Evolutionary conservation across 2,888 invertebrate genomes (phyloP).

Genomic region (Gnatocerus cornutus): DNA sequence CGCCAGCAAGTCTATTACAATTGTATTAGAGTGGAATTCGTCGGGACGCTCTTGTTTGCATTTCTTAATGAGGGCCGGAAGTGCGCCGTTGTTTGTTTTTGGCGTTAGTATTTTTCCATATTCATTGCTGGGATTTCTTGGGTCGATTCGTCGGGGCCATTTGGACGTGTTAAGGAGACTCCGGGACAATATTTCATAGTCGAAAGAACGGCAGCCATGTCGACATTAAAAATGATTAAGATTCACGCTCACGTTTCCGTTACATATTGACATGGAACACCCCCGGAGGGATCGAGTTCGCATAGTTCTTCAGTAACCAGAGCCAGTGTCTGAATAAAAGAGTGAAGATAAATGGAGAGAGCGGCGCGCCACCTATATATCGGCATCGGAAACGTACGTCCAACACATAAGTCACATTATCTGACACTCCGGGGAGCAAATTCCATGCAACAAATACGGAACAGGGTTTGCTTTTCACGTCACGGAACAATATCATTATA

Average conservation of each 20-base stretch:
- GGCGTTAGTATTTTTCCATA: constrained; percentile 28
- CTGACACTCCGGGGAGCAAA: constrained; percentile 48
- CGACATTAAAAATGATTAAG: constrained; percentile 56
- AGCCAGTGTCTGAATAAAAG: constrained; percentile 52
- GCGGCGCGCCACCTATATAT: constrained; percentile 52
- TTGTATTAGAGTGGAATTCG: background rate
- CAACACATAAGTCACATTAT: constrained; percentile 57
- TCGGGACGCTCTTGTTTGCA: constrained; percentile 44
- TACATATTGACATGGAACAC: constrained; percentile 59
- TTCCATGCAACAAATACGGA: constrained; percentile 51
- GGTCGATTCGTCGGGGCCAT: too few relatives aligned
- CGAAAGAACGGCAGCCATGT: constrained; percentile 15
- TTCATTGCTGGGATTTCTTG: constrained; percentile 14
- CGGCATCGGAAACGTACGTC: constrained; percentile 54
- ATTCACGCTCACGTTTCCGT: constrained; percentile 56
- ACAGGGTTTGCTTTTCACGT: constrained; percentile 60
- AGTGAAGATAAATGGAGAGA: constrained; percentile 49
- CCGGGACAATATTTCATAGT: constrained; percentile 24
- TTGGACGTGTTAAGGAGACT: constrained; percentile 28
- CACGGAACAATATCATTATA: constrained; percentile 66
- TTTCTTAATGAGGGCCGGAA: constrained; percentile 51
- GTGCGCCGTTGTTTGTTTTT: constrained; percentile 27
- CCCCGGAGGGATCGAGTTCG: constrained; percentile 51
- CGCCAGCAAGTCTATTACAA: background rate
- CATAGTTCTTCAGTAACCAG: constrained; percentile 55